Conservation (phyloP, 2,797 vertebrate species). For the Adelosebastes latens region DNA sequence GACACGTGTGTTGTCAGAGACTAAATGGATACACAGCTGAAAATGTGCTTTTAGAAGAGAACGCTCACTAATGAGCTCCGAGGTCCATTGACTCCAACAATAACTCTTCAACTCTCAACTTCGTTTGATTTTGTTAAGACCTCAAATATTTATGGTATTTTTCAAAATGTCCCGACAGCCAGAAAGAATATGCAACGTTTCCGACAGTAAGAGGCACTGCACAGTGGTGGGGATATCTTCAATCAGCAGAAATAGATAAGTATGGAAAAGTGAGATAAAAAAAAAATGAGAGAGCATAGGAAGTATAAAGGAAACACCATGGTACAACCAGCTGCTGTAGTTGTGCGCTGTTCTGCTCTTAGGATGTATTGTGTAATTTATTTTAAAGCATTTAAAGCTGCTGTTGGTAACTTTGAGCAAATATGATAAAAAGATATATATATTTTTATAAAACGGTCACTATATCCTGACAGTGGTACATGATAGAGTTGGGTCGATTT, state of each 20-base stretch:
- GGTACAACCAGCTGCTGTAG: background rate
- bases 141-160: background rate
- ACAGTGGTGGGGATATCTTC: background rate
- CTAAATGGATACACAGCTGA: background rate
- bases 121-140: background rate
- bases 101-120: background rate
- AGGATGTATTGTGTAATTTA: no score
- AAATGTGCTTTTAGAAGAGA: background rate
- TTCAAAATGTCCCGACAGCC: background rate
- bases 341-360: background rate
- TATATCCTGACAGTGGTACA: no score
- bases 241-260: background rate
- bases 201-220: background rate
- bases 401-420: no score
- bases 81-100: conserved; percentile 3
- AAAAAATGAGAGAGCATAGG: background rate
- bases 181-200: background rate
- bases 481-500: no score
- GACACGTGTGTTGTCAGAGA: background rate
- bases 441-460: no score
- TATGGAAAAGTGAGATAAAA: background rate
- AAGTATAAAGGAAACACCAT: background rate
- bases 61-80: conserved; percentile 17
- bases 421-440: background rate
- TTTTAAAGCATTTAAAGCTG: background rate